These are phyloP conservation scores for Stegodyphus mimosarum DNA, from an alignment of 1,140 invertebrate species.

Conservation along the genomic window DNA sequence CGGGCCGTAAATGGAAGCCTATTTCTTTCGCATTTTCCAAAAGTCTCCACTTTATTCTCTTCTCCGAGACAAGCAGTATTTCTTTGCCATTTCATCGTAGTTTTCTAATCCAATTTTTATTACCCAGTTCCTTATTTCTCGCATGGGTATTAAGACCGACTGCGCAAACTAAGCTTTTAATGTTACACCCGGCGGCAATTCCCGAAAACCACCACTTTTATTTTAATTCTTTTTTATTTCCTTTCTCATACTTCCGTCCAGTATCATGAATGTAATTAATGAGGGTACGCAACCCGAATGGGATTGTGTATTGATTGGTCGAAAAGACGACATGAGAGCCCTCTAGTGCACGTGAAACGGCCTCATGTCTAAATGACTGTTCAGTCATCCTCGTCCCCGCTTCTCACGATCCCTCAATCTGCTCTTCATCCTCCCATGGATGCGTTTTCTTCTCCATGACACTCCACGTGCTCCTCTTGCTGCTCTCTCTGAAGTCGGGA, in stretches of 20 bases:
- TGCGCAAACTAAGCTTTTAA: slow-evolving; percentile 37
- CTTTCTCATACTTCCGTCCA: background rate
- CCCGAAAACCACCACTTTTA: slow-evolving; percentile 10
- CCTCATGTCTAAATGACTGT: slow-evolving; percentile 45
- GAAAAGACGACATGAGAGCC: slow-evolving; percentile 44
- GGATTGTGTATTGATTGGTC: slow-evolving; percentile 52
- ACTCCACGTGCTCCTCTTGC: slow-evolving; percentile 37
- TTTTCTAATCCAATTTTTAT: slow-evolving; percentile 50
- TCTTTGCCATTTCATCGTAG: slow-evolving; percentile 7
- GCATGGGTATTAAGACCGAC: slow-evolving; percentile 29
- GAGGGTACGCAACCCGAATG: slow-evolving; percentile 42
- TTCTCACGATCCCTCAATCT: slow-evolving; percentile 34
- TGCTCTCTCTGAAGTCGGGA: background rate
- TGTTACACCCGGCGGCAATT: slow-evolving; percentile 51
- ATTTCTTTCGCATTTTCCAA: too few relatives aligned
- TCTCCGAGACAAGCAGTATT: slow-evolving; percentile 4
- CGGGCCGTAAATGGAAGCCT: too few relatives aligned
- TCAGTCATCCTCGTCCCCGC: slow-evolving; percentile 50
- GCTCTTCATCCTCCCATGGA: slow-evolving; percentile 56
- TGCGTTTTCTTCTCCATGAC: slow-evolving; percentile 26
- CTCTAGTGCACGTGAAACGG: slow-evolving; percentile 43
- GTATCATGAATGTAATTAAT: slow-evolving; percentile 53
- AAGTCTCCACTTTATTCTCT: background rate
- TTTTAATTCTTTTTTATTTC: slow-evolving; percentile 30
- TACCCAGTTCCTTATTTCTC: slow-evolving; percentile 20